Evolutionary conservation across 2,113 vertebrate species (phyloP).

Genomic region (Actenoides lindsayi): DNA sequence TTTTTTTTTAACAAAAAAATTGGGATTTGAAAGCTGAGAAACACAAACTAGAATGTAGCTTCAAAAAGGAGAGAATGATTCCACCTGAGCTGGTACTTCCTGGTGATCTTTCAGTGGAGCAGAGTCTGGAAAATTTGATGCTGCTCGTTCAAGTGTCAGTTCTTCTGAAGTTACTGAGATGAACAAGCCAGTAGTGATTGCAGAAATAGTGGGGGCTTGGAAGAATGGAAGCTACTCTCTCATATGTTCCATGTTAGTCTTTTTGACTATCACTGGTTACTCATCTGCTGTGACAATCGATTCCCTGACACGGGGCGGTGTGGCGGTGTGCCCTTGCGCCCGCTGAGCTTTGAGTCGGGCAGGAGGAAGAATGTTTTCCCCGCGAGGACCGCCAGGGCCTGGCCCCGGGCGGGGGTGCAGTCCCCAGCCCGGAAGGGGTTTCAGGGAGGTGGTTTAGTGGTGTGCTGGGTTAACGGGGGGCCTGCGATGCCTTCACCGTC

Average conservation of each 20-base stretch:
- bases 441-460: too few species aligned
- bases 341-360: too few species aligned
- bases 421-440: too few species aligned
- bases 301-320: not conserved
- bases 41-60: not conserved
- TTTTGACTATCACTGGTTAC: not conserved
- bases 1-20: not conserved
- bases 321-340: too few species aligned
- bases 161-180: accelerated
- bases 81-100: not conserved
- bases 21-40: not conserved
- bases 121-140: accelerated
- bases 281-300: accelerated
- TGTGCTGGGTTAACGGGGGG: not conserved
- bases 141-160: not conserved
- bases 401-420: too few species aligned
- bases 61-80: not conserved
- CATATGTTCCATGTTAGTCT: accelerated
- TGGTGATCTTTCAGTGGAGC: not conserved
- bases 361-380: too few species aligned
- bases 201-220: too few species aligned
- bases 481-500: too few species aligned
- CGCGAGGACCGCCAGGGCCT: too few species aligned
- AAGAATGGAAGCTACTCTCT: not conserved
- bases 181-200: not conserved